Evolutionary conservation across 2,797 vertebrate species (phyloP), one percentile per base, ranked within the genome.

Genomic region (Scleropages formosus): DNA sequence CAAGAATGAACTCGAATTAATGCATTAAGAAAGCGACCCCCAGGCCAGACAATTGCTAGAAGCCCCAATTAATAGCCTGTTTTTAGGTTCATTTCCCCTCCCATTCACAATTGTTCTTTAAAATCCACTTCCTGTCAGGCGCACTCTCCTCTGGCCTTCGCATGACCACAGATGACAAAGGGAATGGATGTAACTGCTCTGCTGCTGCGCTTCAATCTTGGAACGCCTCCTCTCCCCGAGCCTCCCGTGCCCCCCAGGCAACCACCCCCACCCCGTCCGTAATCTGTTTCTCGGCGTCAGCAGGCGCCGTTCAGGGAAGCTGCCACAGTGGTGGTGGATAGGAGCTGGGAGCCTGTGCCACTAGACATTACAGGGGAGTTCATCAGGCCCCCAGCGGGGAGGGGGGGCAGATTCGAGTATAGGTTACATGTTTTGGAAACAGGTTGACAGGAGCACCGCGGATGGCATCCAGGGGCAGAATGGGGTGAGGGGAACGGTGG

Each of bases 251-350:
- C n/a, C n/a, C n/a, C n/a, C n/a, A n/a, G n/a, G n/a, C 31, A 6
- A 31, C 6, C 31, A 2, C 2, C 31, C 31, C 31, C 31, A 10
- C 8, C 46, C 60, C 27, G 49, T 82, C 81, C 83, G 83, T 88
- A 87, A 89, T 89, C 85, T 88, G 87, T 87, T 86, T 87, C 82
- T 83, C 84, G 83, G 84, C 85, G 86, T 88, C 88, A 88, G 87
- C n/a, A 24, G n/a, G n/a, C n/a, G n/a, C n/a, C n/a, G n/a, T n/a
- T n/a, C n/a, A 44, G 15, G 7, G 20, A 8, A 58, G 16, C 24
- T 15, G 26, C 51, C 15, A 27, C 47, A 16, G 22, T 26, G 4
- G 13, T 49, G 24, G 47, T n/a, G 51, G 20, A n/a, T 16, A 51
- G 24, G 51, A 18, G 16, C n/a, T 56, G 8, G 24, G 69, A 39